Evolutionary conservation across 2,888 invertebrate genomes (phyloP).

Genomic region (Byasa hedistus): DNA sequence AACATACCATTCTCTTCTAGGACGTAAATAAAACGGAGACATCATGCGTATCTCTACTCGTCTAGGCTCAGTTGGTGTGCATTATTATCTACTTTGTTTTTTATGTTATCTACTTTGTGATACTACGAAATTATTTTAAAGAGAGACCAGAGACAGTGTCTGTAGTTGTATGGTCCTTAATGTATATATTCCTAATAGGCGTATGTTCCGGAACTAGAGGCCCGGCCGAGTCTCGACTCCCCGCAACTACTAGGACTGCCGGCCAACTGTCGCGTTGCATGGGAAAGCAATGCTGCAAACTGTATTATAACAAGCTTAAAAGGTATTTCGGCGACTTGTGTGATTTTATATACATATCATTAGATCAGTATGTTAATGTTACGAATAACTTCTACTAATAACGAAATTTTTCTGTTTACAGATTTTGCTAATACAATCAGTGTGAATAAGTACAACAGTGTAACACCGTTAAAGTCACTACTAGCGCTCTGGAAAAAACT

Average conservation of each 20-base stretch:
- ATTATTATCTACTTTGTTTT: too few relatives aligned
- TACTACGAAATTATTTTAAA: too few relatives aligned
- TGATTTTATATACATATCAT: background rate
- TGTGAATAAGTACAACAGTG: conserved; percentile 80
- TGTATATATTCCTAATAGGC: conserved; percentile 71
- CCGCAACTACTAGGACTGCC: conserved; percentile 91
- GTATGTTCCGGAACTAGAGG: conserved; percentile 82
- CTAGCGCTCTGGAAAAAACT: conserved; percentile 91
- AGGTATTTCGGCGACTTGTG: conserved; percentile 48
- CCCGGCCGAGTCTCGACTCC: conserved; percentile 85
- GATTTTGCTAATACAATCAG: conserved; percentile 56
- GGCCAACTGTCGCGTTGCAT: conserved; percentile 90
- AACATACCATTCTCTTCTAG: too few relatives aligned
- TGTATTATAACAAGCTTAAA: conserved; percentile 83
- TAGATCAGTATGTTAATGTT: background rate
- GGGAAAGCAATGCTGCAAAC: conserved; percentile 85
- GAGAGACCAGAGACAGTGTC: too few relatives aligned
- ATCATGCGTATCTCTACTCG: too few relatives aligned
- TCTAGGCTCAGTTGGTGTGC: too few relatives aligned
- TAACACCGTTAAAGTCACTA: conserved; percentile 78
- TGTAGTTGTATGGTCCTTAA: too few relatives aligned
- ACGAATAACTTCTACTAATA: too few relatives aligned
- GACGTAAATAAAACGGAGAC: too few relatives aligned
- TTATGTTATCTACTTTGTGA: too few relatives aligned
- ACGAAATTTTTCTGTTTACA: conserved; percentile 35